These are phyloP conservation scores for Paraescarpia echinospica DNA, from an alignment of 1,140 invertebrate species.

Conservation along the genomic window DNA sequence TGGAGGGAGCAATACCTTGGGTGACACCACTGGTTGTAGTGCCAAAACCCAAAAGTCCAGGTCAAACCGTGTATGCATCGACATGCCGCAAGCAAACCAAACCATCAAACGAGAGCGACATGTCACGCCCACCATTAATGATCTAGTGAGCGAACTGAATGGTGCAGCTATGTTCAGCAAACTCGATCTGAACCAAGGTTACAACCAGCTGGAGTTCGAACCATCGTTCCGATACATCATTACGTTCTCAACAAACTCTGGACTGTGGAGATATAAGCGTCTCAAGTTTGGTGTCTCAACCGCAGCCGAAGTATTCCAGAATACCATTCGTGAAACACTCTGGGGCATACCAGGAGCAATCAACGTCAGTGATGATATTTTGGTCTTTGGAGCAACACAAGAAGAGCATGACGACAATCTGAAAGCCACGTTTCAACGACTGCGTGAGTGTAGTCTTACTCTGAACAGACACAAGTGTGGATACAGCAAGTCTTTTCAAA, in stretches of 20 bases:
- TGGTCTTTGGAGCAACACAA: too few relatives aligned
- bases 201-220: too few relatives aligned
- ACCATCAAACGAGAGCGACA: conserved; percentile 8
- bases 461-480: conserved; percentile 11
- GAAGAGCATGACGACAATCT: conserved; percentile 4
- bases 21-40: not conserved
- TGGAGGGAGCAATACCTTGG: not conserved
- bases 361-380: conserved; percentile 14
- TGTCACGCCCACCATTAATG: not conserved
- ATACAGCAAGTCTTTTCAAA: conserved; percentile 10
- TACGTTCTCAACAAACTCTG: not conserved
- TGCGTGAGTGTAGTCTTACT: not conserved
- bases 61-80: not conserved
- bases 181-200: not conserved
- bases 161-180: conserved; percentile 11
- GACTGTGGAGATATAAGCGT: not conserved
- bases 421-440: not conserved
- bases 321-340: not conserved
- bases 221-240: too few relatives aligned
- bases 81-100: not conserved
- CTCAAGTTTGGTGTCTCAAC: too few relatives aligned
- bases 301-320: too few relatives aligned
- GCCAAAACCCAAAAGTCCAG: not conserved
- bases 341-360: not conserved
- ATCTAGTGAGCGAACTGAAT: conserved; percentile 3